Conservation (phyloP, 2,888 invertebrate species). For the Acronicta leporina region DNA sequence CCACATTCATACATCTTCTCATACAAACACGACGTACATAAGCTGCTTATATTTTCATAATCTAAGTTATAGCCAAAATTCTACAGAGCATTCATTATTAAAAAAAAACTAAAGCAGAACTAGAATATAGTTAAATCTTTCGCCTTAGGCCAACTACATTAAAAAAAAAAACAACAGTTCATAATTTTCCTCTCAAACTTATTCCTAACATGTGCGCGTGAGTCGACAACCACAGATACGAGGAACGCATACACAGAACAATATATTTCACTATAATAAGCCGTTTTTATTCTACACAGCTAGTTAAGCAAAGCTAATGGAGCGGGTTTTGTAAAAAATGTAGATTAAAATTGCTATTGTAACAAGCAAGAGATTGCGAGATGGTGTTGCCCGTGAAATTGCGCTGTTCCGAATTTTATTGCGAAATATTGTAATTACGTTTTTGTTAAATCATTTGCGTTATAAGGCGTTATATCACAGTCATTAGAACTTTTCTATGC, state of each 20-base stretch:
- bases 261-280: constrained; percentile 41
- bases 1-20: no score
- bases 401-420: constrained; percentile 15
- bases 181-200: constrained; percentile 2
- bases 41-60: no score
- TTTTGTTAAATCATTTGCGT: constrained; percentile 23
- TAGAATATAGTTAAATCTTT: no score
- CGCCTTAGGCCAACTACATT: no score
- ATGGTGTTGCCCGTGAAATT: constrained; percentile 27
- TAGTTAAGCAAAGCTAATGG: constrained; percentile 33
- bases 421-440: constrained; percentile 30
- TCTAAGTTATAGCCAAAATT: no score
- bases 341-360: constrained; percentile 35
- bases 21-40: no score
- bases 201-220: constrained; percentile 26
- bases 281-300: constrained; percentile 45
- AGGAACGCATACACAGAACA: constrained; percentile 27
- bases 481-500: background rate
- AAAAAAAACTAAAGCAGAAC: no score
- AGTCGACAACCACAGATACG: constrained; percentile 11
- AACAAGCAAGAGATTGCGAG: constrained; percentile 30
- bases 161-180: background rate
- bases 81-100: no score
- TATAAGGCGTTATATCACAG: constrained; percentile 15
- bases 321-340: constrained; percentile 39